These are phyloP conservation scores for Gymnoscopelus microlampas DNA, from an alignment of 2,797 vertebrate species.

Conservation along the genomic window DNA sequence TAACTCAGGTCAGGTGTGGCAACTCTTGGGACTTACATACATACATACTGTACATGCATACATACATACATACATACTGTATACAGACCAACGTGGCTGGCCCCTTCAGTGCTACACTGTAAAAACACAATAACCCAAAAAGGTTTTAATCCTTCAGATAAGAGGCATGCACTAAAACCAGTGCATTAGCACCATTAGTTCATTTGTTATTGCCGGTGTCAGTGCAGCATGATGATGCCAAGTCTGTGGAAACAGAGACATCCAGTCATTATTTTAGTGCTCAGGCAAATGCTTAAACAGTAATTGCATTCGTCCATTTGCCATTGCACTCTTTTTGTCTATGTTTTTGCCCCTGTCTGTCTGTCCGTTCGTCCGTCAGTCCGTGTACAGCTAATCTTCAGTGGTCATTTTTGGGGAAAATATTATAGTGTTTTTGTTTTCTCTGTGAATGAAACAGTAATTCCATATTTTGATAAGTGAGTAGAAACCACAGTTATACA, in stretches of 20 bases:
- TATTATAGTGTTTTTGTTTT: conserved; percentile 13
- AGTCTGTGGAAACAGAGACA: conserved; percentile 39
- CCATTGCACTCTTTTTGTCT: conserved; percentile 22
- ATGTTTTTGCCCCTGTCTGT: too few relatives aligned
- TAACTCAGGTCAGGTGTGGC: too few relatives aligned
- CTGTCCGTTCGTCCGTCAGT: too few relatives aligned
- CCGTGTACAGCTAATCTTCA: conserved; percentile 36
- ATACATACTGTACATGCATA: too few relatives aligned
- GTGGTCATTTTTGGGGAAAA: conserved; percentile 46
- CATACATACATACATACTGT: too few relatives aligned
- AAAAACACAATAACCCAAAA: conserved; percentile 13
- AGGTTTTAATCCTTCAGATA: conserved; percentile 14
- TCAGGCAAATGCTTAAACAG: conserved; percentile 48
- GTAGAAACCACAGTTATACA: too few relatives aligned
- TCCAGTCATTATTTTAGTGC: conserved; percentile 58
- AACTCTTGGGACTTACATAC: too few relatives aligned
- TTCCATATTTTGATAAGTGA: too few relatives aligned
- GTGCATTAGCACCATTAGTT: conserved; percentile 28
- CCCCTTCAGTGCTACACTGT: too few relatives aligned
- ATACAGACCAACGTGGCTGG: too few relatives aligned
- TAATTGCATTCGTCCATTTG: conserved; percentile 57
- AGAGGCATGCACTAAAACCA: conserved; percentile 17
- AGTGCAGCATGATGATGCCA: conserved; percentile 51
- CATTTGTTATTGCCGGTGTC: conserved; percentile 43
- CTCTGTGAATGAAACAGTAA: too few relatives aligned